These are phyloP conservation scores for Lycorma delicatula DNA, from an alignment of 1,140 invertebrate species.

Conservation along the genomic window DNA sequence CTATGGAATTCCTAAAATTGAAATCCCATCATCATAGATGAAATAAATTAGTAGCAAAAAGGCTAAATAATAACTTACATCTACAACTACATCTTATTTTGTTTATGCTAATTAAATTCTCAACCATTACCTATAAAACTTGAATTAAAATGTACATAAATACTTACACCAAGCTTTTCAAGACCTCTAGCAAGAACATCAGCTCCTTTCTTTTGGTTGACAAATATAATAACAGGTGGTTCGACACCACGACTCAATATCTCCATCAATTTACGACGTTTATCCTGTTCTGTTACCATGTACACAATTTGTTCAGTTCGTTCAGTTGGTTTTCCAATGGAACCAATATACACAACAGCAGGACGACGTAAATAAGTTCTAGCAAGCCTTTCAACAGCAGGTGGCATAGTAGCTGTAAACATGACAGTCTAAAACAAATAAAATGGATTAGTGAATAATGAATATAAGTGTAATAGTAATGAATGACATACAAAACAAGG, in stretches of 20 bases:
- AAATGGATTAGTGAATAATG: too few species aligned
- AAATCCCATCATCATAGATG: too few species aligned
- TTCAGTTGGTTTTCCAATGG: constrained; percentile 96
- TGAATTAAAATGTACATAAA: too few species aligned
- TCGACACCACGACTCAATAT: constrained; percentile 79
- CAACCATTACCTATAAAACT: too few species aligned
- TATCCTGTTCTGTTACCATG: constrained; percentile 90
- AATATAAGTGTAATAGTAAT: too few species aligned
- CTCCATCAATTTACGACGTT: constrained; percentile 82
- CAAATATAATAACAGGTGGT: constrained; percentile 98
- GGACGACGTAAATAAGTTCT: constrained; percentile 90
- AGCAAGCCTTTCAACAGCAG: constrained; percentile 92
- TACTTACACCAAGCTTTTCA: constrained; percentile 83
- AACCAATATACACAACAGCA: constrained; percentile 96
- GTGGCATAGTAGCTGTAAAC: constrained; percentile 99
- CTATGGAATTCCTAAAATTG: too few species aligned
- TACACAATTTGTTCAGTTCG: constrained; percentile 96
- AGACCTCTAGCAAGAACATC: constrained; percentile 95
- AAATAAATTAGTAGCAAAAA: too few species aligned
- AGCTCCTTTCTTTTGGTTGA: constrained; percentile 99
- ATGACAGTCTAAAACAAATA: constrained; percentile 87
- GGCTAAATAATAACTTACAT: too few species aligned
- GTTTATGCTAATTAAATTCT: too few species aligned
- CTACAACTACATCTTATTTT: too few species aligned
- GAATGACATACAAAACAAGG: too few species aligned